Conservation (phyloP, 2,797 vertebrate species). For the Macropus fuliginosus region DNA sequence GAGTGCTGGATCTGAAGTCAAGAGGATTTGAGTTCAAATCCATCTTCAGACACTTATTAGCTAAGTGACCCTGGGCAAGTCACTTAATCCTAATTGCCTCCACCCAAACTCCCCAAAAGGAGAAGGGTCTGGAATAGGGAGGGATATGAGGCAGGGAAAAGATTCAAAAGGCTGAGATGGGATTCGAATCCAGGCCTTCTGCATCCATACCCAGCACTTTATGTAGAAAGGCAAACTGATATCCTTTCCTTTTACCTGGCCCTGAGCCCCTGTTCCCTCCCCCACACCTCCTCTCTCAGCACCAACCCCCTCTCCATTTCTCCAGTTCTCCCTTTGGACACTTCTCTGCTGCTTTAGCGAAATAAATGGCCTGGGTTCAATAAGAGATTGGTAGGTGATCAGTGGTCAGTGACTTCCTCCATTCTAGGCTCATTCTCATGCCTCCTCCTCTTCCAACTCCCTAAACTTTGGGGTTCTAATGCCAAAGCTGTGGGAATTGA, state of each 20-base stretch:
- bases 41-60: too few relatives aligned
- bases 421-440: neutral
- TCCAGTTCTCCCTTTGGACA: neutral
- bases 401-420: neutral
- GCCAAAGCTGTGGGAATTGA: neutral
- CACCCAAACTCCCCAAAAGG: neutral
- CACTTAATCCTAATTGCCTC: neutral
- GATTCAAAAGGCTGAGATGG: neutral
- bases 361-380: neutral
- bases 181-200: neutral
- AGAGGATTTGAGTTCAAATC: neutral
- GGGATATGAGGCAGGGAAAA: neutral
- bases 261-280: too few relatives aligned
- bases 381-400: neutral
- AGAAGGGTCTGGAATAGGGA: neutral
- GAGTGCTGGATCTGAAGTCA: too few relatives aligned
- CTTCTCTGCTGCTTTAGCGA: neutral
- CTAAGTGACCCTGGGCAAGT: too few relatives aligned
- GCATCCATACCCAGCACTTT: neutral
- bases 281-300: neutral
- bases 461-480: neutral
- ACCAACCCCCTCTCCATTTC: neutral
- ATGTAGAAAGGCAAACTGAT: neutral
- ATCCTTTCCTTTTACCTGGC: neutral
- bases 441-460: neutral